These are phyloP conservation scores for Enhydra lutris DNA, from an alignment of 2,113 vertebrate genomes.

Conservation along the genomic window DNA sequence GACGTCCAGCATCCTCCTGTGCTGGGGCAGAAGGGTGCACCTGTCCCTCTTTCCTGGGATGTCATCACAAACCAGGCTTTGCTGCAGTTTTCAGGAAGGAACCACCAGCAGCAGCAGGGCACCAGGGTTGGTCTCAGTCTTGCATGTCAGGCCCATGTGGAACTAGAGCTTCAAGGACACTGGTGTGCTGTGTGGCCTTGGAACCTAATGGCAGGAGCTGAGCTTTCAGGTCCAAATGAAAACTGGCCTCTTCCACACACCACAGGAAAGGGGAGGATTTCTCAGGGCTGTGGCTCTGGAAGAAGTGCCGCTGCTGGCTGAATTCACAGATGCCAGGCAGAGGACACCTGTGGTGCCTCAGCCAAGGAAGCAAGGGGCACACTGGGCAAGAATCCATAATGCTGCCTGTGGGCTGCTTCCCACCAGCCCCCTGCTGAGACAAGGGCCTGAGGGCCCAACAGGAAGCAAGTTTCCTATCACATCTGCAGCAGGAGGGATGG, in stretches of 20 bases:
- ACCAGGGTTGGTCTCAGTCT: not conserved
- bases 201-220: conserved; percentile 7
- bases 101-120: too few species aligned
- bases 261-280: conserved; percentile 57
- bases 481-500: not conserved
- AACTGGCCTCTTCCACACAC: conserved; percentile 46
- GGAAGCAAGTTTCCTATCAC: conserved; percentile 28
- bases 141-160: not conserved
- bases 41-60: not conserved
- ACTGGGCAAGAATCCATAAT: not conserved
- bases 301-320: conserved; percentile 63
- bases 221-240: conserved; percentile 47
- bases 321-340: conserved; percentile 42
- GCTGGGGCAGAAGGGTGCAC: not conserved
- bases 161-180: not conserved
- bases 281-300: conserved; percentile 38
- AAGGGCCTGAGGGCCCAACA: not conserved
- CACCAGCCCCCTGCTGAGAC: conserved; percentile 41
- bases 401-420: conserved; percentile 38
- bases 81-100: not conserved
- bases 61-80: not conserved
- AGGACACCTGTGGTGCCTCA: too few species aligned
- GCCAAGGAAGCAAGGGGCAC: not conserved
- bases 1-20: not conserved
- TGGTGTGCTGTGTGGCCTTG: not conserved